phyloP scores from a whole-genome alignment of 2,888 invertebrate species.

The Allacma fusca region DNA sequence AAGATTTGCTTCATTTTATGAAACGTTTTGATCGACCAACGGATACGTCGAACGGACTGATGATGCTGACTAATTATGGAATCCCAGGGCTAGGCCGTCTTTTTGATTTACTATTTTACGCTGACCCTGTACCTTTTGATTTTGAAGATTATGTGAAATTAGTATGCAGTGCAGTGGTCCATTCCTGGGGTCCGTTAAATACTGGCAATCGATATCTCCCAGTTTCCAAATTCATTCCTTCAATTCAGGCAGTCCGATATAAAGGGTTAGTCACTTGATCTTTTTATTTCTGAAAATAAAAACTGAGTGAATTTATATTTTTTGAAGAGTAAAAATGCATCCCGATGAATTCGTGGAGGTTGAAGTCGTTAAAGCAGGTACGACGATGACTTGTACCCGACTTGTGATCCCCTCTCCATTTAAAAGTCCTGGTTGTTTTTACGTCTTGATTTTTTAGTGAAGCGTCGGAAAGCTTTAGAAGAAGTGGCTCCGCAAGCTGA shows the following conservation, averaged over 20 bases:
- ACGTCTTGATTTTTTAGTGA: slow-evolving; percentile 14
- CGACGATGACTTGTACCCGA: neutral
- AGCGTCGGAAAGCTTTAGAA: neutral
- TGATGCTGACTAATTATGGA: neutral
- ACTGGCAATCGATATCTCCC: slow-evolving; percentile 22
- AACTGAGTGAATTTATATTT: neutral
- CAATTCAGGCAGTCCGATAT: slow-evolving; percentile 17
- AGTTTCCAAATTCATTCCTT: neutral
- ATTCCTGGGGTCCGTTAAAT: neutral
- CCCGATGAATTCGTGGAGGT: slow-evolving; percentile 23
- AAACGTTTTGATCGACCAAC: neutral
- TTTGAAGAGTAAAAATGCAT: slow-evolving; percentile 25
- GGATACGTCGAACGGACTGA: no score
- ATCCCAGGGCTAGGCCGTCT: slow-evolving; percentile 1
- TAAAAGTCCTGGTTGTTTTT: neutral
- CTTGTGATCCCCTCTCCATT: neutral
- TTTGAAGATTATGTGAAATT: slow-evolving; percentile 26
- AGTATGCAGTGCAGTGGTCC: neutral
- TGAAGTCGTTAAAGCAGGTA: slow-evolving; percentile 27
- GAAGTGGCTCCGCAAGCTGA: neutral
- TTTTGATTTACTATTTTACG: neutral
- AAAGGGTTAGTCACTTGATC: slow-evolving; percentile 5
- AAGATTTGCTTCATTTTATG: slow-evolving; percentile 12
- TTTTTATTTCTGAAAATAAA: neutral
- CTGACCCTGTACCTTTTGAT: slow-evolving; percentile 9